These are phyloP conservation scores for Drosophila rellima DNA, from an alignment of 2,888 invertebrate genomes.

Conservation along the genomic window DNA sequence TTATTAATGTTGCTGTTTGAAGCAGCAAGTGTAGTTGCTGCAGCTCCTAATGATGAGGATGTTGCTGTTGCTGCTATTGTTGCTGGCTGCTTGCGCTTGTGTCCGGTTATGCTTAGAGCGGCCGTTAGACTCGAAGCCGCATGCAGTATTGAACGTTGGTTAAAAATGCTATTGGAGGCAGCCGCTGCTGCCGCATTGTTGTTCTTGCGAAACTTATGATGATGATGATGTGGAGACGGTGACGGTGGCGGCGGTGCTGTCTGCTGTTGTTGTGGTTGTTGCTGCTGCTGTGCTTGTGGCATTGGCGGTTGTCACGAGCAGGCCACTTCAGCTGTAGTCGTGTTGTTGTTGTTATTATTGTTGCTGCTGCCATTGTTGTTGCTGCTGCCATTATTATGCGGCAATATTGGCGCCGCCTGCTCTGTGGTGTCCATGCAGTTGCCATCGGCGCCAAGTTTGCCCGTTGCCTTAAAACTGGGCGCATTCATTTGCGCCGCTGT, in stretches of 20 bases:
- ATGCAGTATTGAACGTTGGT: constrained; percentile 80
- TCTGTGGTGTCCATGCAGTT: constrained; percentile 49
- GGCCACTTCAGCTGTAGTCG: constrained; percentile 83
- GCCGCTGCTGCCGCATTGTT: constrained; percentile 84
- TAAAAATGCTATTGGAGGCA: constrained; percentile 84
- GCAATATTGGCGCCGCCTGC: constrained; percentile 36
- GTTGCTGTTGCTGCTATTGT: constrained; percentile 24
- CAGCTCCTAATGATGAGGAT: constrained; percentile 23
- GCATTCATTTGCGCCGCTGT: constrained; percentile 74
- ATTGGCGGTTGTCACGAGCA: constrained; percentile 85
- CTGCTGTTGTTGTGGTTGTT: constrained; percentile 47
- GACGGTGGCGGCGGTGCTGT: constrained; percentile 56
- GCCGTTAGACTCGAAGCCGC: constrained; percentile 76
- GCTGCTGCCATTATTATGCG: constrained; percentile 48
- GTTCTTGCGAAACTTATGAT: constrained; percentile 84
- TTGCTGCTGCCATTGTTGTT: constrained; percentile 49
- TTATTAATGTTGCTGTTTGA: constrained; percentile 49
- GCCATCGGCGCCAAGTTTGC: constrained; percentile 63
- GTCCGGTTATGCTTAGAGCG: constrained; percentile 79
- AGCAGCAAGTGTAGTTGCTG: constrained; percentile 41
- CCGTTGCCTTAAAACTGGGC: constrained; percentile 66
- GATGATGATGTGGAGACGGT: constrained; percentile 63
- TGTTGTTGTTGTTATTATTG: constrained; percentile 55
- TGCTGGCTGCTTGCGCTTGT: constrained; percentile 69
- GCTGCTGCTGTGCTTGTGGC: constrained; percentile 53